phyloP scores from a whole-genome alignment of 2,797 vertebrate genomes.

The Micropoecilia bifurca region DNA sequence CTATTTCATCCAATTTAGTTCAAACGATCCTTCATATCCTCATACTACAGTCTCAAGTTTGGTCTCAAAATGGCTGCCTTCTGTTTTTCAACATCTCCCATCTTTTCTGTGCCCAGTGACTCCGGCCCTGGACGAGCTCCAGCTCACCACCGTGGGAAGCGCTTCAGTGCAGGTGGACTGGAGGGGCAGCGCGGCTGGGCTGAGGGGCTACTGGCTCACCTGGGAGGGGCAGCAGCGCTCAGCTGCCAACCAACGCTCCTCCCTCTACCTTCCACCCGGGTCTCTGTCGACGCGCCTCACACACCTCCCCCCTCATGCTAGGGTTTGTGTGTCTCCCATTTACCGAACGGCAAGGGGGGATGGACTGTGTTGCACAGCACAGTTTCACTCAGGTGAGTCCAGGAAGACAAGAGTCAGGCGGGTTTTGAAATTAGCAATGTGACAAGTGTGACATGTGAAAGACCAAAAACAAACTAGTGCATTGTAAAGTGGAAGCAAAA shows the following conservation, averaged over 20 bases:
- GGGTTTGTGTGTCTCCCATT: conserved; percentile 85
- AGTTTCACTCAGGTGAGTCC: conserved; percentile 74
- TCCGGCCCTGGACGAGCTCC: conserved; percentile 80
- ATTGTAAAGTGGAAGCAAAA: not conserved
- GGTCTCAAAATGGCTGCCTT: not conserved
- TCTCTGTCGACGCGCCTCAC: conserved; percentile 80
- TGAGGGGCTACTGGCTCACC: conserved; percentile 85
- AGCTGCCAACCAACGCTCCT: conserved; percentile 52
- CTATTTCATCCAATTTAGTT: no score
- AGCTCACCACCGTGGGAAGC: conserved; percentile 80
- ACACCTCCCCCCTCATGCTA: conserved; percentile 72
- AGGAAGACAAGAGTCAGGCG: no score
- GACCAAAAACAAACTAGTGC: not conserved
- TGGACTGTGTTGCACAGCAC: conserved; percentile 83
- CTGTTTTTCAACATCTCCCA: not conserved
- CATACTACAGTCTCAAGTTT: not conserved
- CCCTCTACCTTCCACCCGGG: conserved; percentile 76
- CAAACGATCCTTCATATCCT: not conserved
- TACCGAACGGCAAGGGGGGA: conserved; percentile 80
- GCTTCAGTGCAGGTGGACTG: conserved; percentile 82
- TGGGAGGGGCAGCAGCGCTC: conserved; percentile 75
- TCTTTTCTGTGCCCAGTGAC: conserved; percentile 65
- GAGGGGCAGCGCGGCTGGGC: conserved; percentile 65
- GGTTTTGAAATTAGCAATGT: not conserved
- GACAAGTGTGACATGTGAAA: not conserved